A percentile compares a stretch with the other conserved stretches of the same genome.
Conservation (phyloP, 2,888 invertebrate genomes). For the Polylopha cassiicola region DNA sequence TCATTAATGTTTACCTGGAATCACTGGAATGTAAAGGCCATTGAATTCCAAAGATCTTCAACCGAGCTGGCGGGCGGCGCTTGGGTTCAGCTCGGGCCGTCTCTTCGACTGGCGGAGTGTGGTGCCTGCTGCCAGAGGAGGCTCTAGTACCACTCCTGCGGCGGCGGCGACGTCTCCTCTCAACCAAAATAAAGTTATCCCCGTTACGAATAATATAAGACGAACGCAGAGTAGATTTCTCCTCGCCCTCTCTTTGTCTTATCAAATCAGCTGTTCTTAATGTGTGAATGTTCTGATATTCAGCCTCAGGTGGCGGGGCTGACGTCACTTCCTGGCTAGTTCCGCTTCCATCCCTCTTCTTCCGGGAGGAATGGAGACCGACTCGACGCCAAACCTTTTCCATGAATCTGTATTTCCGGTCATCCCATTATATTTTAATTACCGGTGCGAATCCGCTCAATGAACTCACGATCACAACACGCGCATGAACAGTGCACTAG, state of each 20-base stretch:
- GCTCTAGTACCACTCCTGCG: constrained; percentile 69
- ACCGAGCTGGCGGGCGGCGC: constrained; percentile 65
- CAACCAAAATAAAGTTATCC: constrained; percentile 71
- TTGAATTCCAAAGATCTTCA: constrained; percentile 73
- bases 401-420: constrained; percentile 70
- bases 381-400: constrained; percentile 78
- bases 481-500: too few species aligned
- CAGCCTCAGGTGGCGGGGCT: constrained; percentile 61
- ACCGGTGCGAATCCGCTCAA: constrained; percentile 23
- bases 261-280: constrained; percentile 73
- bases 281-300: constrained; percentile 72
- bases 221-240: constrained; percentile 69
- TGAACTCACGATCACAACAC: constrained; percentile 17
- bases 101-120: constrained; percentile 68
- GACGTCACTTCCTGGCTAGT: constrained; percentile 65
- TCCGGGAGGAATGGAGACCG: constrained; percentile 77
- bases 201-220: constrained; percentile 74
- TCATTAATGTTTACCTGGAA: constrained; percentile 54
- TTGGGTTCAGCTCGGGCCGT: constrained; percentile 62
- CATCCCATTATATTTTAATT: constrained; percentile 66
- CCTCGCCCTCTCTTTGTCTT: constrained; percentile 69
- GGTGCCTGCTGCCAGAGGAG: constrained; percentile 65
- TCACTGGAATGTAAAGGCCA: constrained; percentile 75
- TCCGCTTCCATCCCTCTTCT: constrained; percentile 76
- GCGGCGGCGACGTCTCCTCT: constrained; percentile 63